Evolutionary conservation across 2,888 invertebrate genomes (phyloP).

Genomic region (Leucozona laternaria): DNA sequence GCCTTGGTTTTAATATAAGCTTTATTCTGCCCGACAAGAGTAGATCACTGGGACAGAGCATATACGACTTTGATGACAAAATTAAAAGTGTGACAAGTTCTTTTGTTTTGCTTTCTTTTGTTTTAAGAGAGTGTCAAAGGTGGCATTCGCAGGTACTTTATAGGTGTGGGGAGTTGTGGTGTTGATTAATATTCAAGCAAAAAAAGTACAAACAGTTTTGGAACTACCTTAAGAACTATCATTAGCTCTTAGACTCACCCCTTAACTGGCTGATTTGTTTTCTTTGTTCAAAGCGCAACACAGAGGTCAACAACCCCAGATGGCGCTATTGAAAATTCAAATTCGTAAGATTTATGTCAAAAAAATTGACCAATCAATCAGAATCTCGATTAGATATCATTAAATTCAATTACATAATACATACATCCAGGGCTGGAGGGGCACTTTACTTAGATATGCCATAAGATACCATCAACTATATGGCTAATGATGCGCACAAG

Average conservation of each 20-base stretch:
- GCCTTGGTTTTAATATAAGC: constrained; percentile 13
- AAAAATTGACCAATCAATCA: constrained; percentile 76
- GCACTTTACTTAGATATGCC: constrained; percentile 4
- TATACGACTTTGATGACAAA: constrained; percentile 38
- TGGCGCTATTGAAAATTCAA: constrained; percentile 31
- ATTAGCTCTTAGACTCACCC: no score
- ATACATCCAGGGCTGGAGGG: constrained; percentile 25
- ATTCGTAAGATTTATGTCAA: constrained; percentile 59
- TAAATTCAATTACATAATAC: constrained; percentile 74
- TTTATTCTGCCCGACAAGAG: constrained; percentile 32
- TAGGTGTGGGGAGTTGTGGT: not conserved
- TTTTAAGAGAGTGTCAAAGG: constrained; percentile 17
- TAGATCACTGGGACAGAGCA: constrained; percentile 69
- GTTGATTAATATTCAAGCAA: not conserved
- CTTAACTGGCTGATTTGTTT: not conserved
- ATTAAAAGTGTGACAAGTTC: constrained; percentile 59
- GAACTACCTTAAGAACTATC: no score
- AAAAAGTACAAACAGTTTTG: no score
- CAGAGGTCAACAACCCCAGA: constrained; percentile 47
- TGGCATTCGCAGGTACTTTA: constrained; percentile 25
- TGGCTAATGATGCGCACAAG: constrained; percentile 59
- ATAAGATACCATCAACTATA: constrained; percentile 26
- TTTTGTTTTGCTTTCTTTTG: constrained; percentile 70
- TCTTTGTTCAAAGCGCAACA: not conserved
- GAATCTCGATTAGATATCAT: constrained; percentile 75